Percentiles rank a stretch among this genome's conserved stretches.
Conservation (phyloP, 2,888 invertebrate species). For the Lepetodrilus schrolli region DNA sequence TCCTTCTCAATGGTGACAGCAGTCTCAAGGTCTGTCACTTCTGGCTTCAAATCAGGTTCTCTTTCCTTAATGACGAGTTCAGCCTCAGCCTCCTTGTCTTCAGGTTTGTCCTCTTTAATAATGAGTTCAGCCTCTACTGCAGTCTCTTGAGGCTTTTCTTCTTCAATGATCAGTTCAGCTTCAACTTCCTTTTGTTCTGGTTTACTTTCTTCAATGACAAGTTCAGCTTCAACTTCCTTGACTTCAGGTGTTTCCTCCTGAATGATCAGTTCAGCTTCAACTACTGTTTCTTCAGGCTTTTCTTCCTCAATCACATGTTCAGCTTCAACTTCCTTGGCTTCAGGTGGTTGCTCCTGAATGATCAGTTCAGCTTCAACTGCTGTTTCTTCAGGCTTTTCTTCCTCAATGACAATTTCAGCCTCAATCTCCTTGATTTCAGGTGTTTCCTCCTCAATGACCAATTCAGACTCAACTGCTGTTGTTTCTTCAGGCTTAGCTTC, state of each 20-base stretch:
- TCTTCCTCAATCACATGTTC: neutral
- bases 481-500: conserved; percentile 29
- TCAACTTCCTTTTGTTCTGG: neutral
- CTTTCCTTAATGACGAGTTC: neutral
- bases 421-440: neutral
- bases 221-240: conserved; percentile 14
- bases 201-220: conserved; percentile 9
- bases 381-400: neutral
- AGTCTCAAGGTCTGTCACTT: conserved; percentile 26
- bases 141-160: neutral
- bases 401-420: conserved; percentile 27
- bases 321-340: conserved; percentile 29
- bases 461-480: conserved; percentile 28
- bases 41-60: neutral
- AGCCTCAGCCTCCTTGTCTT: conserved; percentile 53
- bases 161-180: conserved; percentile 30
- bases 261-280: conserved; percentile 17
- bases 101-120: conserved; percentile 35
- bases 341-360: conserved; percentile 33
- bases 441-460: neutral
- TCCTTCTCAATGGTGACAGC: conserved; percentile 21
- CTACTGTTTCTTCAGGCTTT: conserved; percentile 11
- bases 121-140: conserved; percentile 24
- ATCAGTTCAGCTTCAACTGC: conserved; percentile 30
- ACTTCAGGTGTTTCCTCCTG: neutral